Evolutionary conservation across 2,888 invertebrate species (phyloP).

Genomic region (Mythimna ferrago): DNA sequence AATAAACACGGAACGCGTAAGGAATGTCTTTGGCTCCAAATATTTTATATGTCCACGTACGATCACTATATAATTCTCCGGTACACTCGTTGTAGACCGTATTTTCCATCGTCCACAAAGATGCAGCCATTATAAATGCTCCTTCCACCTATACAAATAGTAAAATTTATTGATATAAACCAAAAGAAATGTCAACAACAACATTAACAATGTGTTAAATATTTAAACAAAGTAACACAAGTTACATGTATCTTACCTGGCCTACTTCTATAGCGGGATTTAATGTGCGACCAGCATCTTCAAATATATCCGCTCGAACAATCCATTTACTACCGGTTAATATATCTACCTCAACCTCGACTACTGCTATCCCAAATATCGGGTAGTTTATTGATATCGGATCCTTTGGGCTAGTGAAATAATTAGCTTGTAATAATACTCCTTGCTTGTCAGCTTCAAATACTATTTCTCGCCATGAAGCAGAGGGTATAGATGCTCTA

Average conservation of each 20-base stretch:
- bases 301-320: slow-evolving; percentile 72
- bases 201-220: too few relatives aligned
- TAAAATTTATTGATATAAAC: not conserved
- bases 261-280: slow-evolving; percentile 94
- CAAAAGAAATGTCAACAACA: too few relatives aligned
- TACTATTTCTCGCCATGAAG: slow-evolving; percentile 71
- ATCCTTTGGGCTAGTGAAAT: slow-evolving; percentile 70
- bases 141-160: slow-evolving; percentile 89
- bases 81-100: slow-evolving; percentile 66
- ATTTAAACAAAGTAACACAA: not conserved
- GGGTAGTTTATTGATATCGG: slow-evolving; percentile 69
- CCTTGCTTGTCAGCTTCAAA: slow-evolving; percentile 70
- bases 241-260: slow-evolving; percentile 85
- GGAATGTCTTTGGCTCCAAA: slow-evolving; percentile 76
- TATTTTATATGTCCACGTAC: slow-evolving; percentile 76
- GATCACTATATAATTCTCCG: slow-evolving; percentile 72
- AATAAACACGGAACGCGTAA: slow-evolving; percentile 72
- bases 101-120: slow-evolving; percentile 73
- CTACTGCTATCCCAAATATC: slow-evolving; percentile 71
- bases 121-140: slow-evolving; percentile 88
- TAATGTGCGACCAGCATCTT: slow-evolving; percentile 92
- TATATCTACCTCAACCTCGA: slow-evolving; percentile 74
- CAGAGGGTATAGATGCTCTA: slow-evolving; percentile 68
- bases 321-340: slow-evolving; percentile 74
- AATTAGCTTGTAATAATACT: slow-evolving; percentile 73